Base-by-base conservation (phyloP, 2,888 invertebrate genomes). In the Melieria crassipennis region DNA sequence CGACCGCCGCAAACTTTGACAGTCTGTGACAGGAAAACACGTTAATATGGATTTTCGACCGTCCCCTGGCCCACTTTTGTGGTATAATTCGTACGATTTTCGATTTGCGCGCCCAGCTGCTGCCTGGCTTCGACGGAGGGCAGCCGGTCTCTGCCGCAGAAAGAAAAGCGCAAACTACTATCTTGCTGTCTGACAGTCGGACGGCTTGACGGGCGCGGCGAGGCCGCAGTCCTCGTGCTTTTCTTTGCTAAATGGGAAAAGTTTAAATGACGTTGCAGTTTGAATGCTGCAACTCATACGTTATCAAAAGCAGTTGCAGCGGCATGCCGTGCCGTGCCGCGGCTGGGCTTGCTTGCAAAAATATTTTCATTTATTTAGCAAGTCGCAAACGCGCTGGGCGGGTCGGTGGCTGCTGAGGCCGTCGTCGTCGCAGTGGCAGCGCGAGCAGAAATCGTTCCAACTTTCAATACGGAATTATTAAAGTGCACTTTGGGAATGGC, bases 241-340 rank as follows among this genome's bases (percentile, higher is more conserved):
- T 66, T 57, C 58, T 48, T 66, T n/a, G 50, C 52, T 56, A 69
- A 69, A 69, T 69, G 63, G 63, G 63, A 69, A 69, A 69, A 69
- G 69, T 69, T 69, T 63, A 69, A 69, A 63, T 63, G 63, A 64
- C 69, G 57, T 69, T 69, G 63, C 63, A 69, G 50, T 57, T 57
- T 42, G 62, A 56, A 56, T 64, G 55, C 6, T 45, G 63, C 69
- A 64, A 57, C 43, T 63, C 69, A 57, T 57, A 69, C 47, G 48
- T 47, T 57, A 63, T 55, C 63, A 30, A 16, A 52, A 13, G 52
- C 52, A 52, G 52, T 9, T 11, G 5, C 6, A 52, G 52, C 13
- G 52, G 5, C 52, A 3, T 52, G 52, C 11, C 13, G 10, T 52
- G 52, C 11, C 13, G n/a, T 58, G 16, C 30, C 10, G n/a, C 58